Evolutionary conservation across 2,888 invertebrate species (phyloP).

Genomic region (Acleris laterana): DNA sequence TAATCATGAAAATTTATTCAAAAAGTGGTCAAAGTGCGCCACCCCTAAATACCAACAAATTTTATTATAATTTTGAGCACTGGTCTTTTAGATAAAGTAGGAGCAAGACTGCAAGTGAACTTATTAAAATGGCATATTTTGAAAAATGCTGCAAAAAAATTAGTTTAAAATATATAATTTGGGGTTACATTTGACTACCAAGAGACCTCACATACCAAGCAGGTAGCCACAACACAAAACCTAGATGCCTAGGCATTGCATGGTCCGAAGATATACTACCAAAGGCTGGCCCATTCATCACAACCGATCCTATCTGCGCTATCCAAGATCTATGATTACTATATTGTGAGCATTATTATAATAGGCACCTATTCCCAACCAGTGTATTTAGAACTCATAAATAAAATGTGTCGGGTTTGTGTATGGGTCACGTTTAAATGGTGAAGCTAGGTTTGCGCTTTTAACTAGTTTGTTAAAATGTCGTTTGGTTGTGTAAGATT

Average conservation of each 20-base stretch:
- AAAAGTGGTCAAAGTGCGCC: too few species aligned
- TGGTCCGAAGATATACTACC: constrained; percentile 18
- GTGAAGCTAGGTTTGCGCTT: constrained; percentile 6
- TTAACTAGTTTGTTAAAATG: constrained; percentile 35
- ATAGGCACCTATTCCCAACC: constrained; percentile 27
- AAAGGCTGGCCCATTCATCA: constrained; percentile 40
- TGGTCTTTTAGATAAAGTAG: too few species aligned
- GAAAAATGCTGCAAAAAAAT: too few species aligned
- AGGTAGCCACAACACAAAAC: background rate
- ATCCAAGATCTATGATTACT: constrained; percentile 42
- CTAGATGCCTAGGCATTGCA: constrained; percentile 7
- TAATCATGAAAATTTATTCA: too few species aligned
- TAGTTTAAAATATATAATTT: too few species aligned
- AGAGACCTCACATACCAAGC: constrained; percentile 5
- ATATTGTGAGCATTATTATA: constrained; percentile 44
- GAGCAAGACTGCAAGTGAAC: too few species aligned
- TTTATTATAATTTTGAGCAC: too few species aligned
- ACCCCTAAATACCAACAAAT: too few species aligned
- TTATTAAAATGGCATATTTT: too few species aligned
- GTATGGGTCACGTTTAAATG: background rate
- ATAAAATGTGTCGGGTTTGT: background rate
- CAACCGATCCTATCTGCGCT: constrained; percentile 38
- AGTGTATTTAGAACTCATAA: background rate
- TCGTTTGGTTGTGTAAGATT: constrained; percentile 31
- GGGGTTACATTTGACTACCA: background rate